Percentiles rank a stretch among this genome's conserved stretches.
Conservation (phyloP, 2,797 vertebrate species). For the Phoeniculus purpureus region DNA sequence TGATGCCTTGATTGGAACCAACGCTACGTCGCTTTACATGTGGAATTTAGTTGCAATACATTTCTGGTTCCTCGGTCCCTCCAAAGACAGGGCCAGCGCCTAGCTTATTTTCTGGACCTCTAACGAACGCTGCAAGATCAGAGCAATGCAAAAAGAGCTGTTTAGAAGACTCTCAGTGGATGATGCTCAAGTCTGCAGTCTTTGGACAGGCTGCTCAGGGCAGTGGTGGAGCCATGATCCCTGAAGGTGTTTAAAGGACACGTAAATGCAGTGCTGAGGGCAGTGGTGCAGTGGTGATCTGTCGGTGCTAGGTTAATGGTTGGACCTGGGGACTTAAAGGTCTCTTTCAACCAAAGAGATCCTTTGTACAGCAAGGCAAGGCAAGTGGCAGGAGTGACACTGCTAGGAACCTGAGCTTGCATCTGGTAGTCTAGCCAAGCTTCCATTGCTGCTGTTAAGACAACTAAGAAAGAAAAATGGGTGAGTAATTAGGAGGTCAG, state of each 20-base stretch:
- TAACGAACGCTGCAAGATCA: background rate
- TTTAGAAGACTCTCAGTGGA: background rate
- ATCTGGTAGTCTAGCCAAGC: background rate
- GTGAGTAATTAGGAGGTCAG: fast-evolving
- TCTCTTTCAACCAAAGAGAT: no score
- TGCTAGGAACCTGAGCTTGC: background rate
- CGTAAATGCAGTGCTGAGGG: no score
- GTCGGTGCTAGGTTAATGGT: no score
- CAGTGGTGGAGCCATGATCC: no score
- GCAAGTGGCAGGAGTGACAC: background rate
- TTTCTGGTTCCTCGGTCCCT: constrained; percentile 17
- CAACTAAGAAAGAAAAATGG: background rate
- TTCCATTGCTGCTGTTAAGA: background rate
- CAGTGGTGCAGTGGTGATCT: no score
- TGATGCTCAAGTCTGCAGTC: background rate
- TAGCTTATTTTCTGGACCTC: background rate
- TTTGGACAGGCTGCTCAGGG: no score
- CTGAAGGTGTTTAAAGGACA: no score
- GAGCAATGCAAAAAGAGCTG: background rate
- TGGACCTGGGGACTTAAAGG: no score
- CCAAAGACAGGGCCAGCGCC: constrained; percentile 18
- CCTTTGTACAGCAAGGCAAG: background rate
- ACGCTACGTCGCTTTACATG: constrained; percentile 39
- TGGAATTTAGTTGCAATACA: constrained; percentile 44
- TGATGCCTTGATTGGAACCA: constrained; percentile 41